These are phyloP conservation scores for Taxidea taxus DNA, from an alignment of 2,113 vertebrate species.

Conservation along the genomic window DNA sequence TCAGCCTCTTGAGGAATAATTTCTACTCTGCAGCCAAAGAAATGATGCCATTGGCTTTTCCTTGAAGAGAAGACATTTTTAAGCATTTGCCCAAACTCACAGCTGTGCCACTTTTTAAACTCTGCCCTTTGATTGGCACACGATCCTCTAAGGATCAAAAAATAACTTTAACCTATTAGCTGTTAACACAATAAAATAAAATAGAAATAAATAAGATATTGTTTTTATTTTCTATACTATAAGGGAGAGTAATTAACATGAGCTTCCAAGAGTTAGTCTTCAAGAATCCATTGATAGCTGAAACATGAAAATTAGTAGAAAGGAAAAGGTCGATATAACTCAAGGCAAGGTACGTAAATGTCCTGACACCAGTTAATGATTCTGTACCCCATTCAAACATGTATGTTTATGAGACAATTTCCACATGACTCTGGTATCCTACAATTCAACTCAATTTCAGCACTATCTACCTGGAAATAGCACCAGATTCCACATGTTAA, in stretches of 20 bases:
- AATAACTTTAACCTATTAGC: neutral
- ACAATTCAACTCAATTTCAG: neutral
- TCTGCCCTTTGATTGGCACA: neutral
- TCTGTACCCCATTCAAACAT: neutral
- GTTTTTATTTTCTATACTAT: neutral
- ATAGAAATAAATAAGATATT: neutral
- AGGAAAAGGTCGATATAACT: neutral
- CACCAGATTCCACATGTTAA: neutral
- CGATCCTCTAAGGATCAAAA: neutral
- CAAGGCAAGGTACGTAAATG: neutral
- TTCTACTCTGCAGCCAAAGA: neutral
- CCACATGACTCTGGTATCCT: neutral
- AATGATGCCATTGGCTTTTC: conserved; percentile 26
- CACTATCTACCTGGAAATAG: neutral
- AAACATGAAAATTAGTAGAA: neutral
- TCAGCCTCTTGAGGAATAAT: neutral
- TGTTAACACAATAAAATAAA: neutral
- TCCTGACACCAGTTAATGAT: neutral
- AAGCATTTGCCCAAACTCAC: neutral
- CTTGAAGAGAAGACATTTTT: neutral
- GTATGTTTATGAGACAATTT: neutral
- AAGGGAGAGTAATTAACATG: neutral
- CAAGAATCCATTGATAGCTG: neutral
- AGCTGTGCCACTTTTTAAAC: neutral
- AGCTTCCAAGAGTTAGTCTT: neutral